Evolutionary conservation across 2,113 vertebrate species (phyloP).

Genomic region (Spea multiplicata): DNA sequence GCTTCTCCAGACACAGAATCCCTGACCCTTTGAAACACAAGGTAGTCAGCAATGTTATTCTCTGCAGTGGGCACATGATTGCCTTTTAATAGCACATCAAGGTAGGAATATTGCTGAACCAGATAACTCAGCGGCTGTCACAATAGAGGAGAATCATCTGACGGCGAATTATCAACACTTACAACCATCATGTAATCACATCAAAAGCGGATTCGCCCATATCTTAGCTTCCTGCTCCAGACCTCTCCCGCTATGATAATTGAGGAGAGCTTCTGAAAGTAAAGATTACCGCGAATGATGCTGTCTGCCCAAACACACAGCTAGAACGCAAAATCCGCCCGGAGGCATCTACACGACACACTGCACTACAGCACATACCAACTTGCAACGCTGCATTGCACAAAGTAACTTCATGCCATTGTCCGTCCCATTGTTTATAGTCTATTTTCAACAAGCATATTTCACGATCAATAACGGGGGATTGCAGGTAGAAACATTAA

Average conservation of each 20-base stretch:
- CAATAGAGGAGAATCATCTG: constrained; percentile 33
- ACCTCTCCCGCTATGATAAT: constrained; percentile 11
- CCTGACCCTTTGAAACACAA: neutral
- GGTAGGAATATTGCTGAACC: constrained; percentile 18
- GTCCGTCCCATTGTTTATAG: neutral
- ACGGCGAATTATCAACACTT: constrained; percentile 29
- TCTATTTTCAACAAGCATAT: too few species aligned
- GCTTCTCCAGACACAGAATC: constrained; percentile 3
- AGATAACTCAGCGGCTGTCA: constrained; percentile 24
- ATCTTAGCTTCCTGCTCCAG: constrained; percentile 9
- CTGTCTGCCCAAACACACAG: constrained; percentile 10
- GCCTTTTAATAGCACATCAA: constrained; percentile 21
- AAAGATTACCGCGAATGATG: constrained; percentile 14
- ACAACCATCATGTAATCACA: constrained; percentile 30
- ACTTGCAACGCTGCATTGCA: neutral
- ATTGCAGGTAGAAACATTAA: neutral
- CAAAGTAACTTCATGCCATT: neutral
- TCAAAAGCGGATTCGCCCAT: constrained; percentile 12
- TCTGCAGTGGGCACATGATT: neutral
- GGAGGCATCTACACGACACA: constrained; percentile 8
- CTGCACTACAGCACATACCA: neutral
- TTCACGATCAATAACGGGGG: too few species aligned
- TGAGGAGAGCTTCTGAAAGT: neutral
- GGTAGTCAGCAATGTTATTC: neutral
- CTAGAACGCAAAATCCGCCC: constrained; percentile 11